Evolutionary conservation across 2,888 invertebrate species (phyloP).

Genomic region (Cinara cedri): DNA sequence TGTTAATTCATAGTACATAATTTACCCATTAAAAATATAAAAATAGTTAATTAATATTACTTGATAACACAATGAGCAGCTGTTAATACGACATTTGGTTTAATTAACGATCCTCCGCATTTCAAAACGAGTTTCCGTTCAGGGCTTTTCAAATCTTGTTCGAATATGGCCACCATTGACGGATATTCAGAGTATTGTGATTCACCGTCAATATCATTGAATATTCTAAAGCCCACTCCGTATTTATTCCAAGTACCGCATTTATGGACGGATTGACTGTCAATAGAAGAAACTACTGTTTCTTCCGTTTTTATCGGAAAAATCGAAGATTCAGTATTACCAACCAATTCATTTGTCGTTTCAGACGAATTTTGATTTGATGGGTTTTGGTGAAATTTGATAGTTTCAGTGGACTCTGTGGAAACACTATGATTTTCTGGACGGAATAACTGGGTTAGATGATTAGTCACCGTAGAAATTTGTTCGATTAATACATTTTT

Average conservation of each 20-base stretch:
- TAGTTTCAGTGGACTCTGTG: too few species aligned
- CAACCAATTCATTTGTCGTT: not conserved
- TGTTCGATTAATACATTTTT: too few species aligned
- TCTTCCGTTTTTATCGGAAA: not conserved
- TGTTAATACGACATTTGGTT: constrained; percentile 77
- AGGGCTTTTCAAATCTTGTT: constrained; percentile 63
- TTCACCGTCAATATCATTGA: constrained; percentile 71
- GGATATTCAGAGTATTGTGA: constrained; percentile 80
- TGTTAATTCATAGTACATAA: too few species aligned
- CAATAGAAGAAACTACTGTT: not conserved
- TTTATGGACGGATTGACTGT: not conserved
- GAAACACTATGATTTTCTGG: too few species aligned
- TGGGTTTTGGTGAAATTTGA: not conserved
- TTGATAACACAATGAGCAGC: constrained; percentile 78
- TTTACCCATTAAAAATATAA: too few species aligned
- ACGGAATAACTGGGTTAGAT: too few species aligned
- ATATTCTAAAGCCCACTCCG: constrained; percentile 73
- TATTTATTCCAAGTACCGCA: constrained; percentile 77
- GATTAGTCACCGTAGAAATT: too few species aligned
- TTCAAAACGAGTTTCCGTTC: constrained; percentile 69
- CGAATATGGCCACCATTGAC: constrained; percentile 79
- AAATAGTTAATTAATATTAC: constrained; percentile 62
- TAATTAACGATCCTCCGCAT: constrained; percentile 82
- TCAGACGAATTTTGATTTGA: not conserved
- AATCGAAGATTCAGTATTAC: not conserved